phyloP scores from a whole-genome alignment of 2,888 invertebrate species.

The Alloplasta piceator region DNA sequence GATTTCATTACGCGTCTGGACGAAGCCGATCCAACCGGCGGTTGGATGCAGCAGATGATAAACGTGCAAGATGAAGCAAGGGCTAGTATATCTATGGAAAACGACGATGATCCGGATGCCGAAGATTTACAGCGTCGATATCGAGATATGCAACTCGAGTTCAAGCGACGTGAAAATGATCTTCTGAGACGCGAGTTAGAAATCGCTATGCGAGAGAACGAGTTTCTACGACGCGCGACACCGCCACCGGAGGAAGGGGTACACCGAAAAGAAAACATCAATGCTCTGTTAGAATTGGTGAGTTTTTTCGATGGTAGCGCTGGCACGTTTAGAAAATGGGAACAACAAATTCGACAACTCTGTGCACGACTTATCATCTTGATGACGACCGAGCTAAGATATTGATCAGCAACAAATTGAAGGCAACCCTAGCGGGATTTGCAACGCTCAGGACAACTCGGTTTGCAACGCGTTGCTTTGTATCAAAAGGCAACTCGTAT shows the following conservation, averaged over 20 bases:
- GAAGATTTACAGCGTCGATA: background rate
- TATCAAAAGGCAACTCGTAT: too few species aligned
- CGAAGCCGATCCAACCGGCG: background rate
- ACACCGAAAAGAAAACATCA: constrained; percentile 36
- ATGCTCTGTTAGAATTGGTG: constrained; percentile 43
- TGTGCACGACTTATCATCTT: constrained; percentile 44
- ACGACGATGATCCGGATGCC: background rate
- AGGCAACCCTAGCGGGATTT: too few species aligned
- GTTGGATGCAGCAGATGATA: background rate
- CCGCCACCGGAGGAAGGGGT: background rate
- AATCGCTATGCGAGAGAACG: constrained; percentile 46
- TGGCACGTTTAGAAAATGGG: constrained; percentile 50
- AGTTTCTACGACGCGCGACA: constrained; percentile 22
- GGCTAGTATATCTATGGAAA: background rate
- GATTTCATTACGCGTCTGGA: background rate
- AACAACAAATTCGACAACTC: constrained; percentile 43
- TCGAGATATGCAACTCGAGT: background rate
- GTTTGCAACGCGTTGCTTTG: too few species aligned
- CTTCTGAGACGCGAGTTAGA: constrained; percentile 39
- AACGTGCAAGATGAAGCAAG: background rate
- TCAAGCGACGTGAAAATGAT: constrained; percentile 9
- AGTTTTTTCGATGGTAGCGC: constrained; percentile 50
- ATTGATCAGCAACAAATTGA: constrained; percentile 50
- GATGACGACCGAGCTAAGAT: constrained; percentile 43
- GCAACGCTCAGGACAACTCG: too few species aligned